These are phyloP conservation scores for Crotalus helleri DNA, from an alignment of 2,113 vertebrate species.

Conservation along the genomic window DNA sequence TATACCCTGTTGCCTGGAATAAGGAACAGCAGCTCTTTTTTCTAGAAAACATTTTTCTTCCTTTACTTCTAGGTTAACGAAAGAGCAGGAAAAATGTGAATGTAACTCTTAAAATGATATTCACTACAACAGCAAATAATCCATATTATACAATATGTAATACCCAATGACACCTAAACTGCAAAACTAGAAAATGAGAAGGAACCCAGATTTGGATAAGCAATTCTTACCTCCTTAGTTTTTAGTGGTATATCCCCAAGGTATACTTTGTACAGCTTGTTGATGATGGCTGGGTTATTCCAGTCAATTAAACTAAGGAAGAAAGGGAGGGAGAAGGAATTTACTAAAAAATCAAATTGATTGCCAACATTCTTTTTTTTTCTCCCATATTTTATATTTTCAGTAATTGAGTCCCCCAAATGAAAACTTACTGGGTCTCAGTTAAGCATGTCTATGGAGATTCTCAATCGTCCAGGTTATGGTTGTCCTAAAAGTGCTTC, in stretches of 20 bases:
- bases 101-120: not conserved
- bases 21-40: not conserved
- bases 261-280: slow-evolving; percentile 97
- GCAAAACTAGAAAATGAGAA: slow-evolving; percentile 6
- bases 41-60: not conserved
- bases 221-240: slow-evolving; percentile 86
- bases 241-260: slow-evolving; percentile 97
- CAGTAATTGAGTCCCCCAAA: not conserved
- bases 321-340: slow-evolving; percentile 11
- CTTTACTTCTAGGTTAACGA: not conserved
- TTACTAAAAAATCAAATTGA: slow-evolving; percentile 12
- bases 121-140: not conserved
- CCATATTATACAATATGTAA: not conserved
- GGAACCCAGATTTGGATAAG: not conserved
- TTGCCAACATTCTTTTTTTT: not conserved
- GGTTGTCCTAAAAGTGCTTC: not conserved
- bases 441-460: not conserved
- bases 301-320: slow-evolving; percentile 90
- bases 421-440: not conserved
- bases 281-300: slow-evolving; percentile 94
- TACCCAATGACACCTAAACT: not conserved
- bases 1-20: not conserved
- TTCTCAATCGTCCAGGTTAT: not conserved
- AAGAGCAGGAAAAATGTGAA: not conserved
- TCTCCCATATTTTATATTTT: not conserved